These are phyloP conservation scores for Onychomys torridus DNA, from an alignment of 2,797 vertebrate genomes.

Conservation along the genomic window DNA sequence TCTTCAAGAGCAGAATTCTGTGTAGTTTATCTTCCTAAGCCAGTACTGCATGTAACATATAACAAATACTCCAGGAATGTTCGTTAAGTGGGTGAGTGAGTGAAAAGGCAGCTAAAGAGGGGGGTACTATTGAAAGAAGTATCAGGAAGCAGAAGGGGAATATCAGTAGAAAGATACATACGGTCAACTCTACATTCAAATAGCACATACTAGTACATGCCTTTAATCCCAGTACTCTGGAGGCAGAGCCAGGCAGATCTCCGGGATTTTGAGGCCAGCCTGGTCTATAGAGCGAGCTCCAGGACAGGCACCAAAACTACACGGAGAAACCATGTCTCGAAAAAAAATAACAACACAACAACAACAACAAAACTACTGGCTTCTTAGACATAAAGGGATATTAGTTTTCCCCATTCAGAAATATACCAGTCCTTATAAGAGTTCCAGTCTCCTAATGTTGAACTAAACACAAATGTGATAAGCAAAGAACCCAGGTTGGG, in stretches of 20 bases:
- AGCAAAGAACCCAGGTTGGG: neutral
- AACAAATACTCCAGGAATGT: slow-evolving; percentile 21
- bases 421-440: neutral
- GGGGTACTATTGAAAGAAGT: neutral
- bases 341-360: too few species aligned
- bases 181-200: neutral
- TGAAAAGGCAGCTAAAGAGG: neutral
- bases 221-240: too few species aligned
- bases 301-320: too few species aligned
- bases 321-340: too few species aligned
- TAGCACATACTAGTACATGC: neutral
- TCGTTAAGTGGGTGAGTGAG: slow-evolving; percentile 34
- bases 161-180: neutral
- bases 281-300: too few species aligned
- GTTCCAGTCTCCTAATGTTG: neutral
- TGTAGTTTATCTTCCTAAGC: slow-evolving; percentile 46
- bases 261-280: too few species aligned
- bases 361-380: neutral
- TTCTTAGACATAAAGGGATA: neutral
- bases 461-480: slow-evolving; percentile 44
- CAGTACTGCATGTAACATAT: neutral
- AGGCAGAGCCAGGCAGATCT: too few species aligned
- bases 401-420: slow-evolving; percentile 44
- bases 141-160: neutral
- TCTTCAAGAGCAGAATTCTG: neutral